A percentile compares a stretch with the other conserved stretches of the same genome.
Conservation (phyloP, 2,113 vertebrate species). For the Campylorhamphus procurvoides region DNA sequence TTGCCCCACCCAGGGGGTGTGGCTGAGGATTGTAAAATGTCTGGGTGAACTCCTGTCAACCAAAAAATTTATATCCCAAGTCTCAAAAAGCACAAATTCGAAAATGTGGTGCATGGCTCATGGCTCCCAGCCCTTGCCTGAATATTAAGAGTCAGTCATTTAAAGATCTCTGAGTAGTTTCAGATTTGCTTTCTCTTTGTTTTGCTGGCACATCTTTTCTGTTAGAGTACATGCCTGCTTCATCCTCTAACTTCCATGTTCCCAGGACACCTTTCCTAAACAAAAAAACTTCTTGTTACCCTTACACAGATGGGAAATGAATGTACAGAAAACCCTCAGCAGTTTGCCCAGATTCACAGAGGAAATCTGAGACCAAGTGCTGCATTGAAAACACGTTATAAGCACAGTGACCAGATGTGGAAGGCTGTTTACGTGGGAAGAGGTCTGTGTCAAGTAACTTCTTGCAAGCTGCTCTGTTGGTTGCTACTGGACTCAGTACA, state of each 20-base stretch:
- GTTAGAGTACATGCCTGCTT: fast-evolving
- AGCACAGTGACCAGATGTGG: background rate
- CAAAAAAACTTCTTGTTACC: background rate
- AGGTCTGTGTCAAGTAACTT: background rate
- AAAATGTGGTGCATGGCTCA: background rate
- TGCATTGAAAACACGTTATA: background rate
- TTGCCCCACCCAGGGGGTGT: too few species aligned
- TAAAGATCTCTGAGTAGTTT: background rate
- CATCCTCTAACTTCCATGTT: background rate
- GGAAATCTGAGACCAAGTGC: background rate
- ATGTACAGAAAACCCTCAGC: background rate
- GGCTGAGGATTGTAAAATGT: background rate
- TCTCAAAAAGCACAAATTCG: background rate
- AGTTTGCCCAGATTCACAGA: background rate
- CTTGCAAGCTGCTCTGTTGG: background rate
- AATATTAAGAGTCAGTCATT: background rate
- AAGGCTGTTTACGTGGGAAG: background rate
- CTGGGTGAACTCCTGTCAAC: background rate
- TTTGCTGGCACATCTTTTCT: background rate
- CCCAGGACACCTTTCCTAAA: background rate
- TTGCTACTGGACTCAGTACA: background rate
- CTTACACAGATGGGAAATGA: background rate
- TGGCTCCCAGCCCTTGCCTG: background rate
- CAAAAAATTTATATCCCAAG: fast-evolving
- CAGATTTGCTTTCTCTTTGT: background rate